These are phyloP conservation scores for Pogonus chalceus DNA, from an alignment of 1,140 invertebrate genomes.

Conservation along the genomic window DNA sequence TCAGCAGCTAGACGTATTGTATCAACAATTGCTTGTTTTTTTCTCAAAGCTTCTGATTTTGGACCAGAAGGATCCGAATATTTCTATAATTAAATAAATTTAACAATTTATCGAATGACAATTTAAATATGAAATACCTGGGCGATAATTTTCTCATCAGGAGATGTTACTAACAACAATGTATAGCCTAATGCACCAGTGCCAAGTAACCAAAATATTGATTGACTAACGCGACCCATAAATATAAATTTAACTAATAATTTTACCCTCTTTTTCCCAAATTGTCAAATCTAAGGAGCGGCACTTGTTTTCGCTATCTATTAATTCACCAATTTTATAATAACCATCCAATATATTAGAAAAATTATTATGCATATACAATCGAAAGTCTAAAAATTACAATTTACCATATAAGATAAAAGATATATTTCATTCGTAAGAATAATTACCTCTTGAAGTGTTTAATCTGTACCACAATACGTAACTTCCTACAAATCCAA, in stretches of 20 bases:
- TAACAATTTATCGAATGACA: background rate
- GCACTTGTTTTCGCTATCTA: slow-evolving; percentile 38
- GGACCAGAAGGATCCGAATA: slow-evolving; percentile 19
- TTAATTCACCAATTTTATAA: slow-evolving; percentile 46
- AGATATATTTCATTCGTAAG: slow-evolving; percentile 1
- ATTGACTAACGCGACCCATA: slow-evolving; percentile 24
- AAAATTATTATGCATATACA: slow-evolving; percentile 47
- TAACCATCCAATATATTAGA: slow-evolving; percentile 48
- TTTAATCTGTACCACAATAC: slow-evolving; percentile 49
- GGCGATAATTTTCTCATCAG: slow-evolving; percentile 31
- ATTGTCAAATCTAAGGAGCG: slow-evolving; percentile 40
- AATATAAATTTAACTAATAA: slow-evolving; percentile 34
- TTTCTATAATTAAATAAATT: slow-evolving; percentile 15
- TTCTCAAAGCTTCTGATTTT: slow-evolving; percentile 14
- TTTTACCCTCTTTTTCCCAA: slow-evolving; percentile 40
- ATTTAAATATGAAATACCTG: slow-evolving; percentile 3
- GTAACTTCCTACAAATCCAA: slow-evolving; percentile 43
- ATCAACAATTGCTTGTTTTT: slow-evolving; percentile 25
- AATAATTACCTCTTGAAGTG: slow-evolving; percentile 44
- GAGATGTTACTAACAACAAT: slow-evolving; percentile 41
- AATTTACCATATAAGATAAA: slow-evolving; percentile 11
- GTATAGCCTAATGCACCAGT: slow-evolving; percentile 44
- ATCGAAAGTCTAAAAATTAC: slow-evolving; percentile 43
- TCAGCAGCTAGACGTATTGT: slow-evolving; percentile 24
- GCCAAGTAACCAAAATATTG: slow-evolving; percentile 44